Conservation (phyloP, 2,797 vertebrate species). For the Aldrovandia affinis region DNA sequence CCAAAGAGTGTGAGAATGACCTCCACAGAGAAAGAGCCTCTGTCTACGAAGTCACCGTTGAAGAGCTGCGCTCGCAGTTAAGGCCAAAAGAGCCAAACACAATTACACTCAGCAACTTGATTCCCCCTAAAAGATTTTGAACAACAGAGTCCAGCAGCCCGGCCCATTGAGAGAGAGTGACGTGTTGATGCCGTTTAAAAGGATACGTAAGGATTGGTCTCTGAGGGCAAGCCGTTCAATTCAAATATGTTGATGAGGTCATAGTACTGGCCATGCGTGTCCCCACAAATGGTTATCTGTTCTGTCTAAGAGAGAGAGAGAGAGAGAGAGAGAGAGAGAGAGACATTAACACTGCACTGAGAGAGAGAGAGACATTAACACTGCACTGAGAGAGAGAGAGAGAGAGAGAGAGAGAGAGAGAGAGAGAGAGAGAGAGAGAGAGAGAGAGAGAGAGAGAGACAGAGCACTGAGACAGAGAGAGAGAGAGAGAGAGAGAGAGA, state of each 20-base stretch:
- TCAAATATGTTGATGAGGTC: slow-evolving; percentile 94
- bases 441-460: not conserved
- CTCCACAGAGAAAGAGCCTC: slow-evolving; percentile 94
- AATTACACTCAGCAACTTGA: too few species aligned
- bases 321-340: not conserved
- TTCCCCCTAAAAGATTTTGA: too few species aligned
- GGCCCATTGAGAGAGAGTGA: too few species aligned
- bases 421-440: not conserved
- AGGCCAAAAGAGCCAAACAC: slow-evolving; percentile 40
- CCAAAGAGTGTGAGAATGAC: slow-evolving; percentile 94
- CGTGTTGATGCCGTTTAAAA: slow-evolving; percentile 55
- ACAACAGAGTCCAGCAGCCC: too few species aligned
- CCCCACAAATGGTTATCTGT: slow-evolving; percentile 90
- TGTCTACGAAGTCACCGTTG: slow-evolving; percentile 95
- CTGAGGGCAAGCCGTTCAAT: slow-evolving; percentile 89
- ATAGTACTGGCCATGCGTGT: slow-evolving; percentile 93
- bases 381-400: slow-evolving; percentile 6
- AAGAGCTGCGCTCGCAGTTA: slow-evolving; percentile 79
- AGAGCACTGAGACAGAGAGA: too few species aligned
- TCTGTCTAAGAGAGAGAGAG: slow-evolving; percentile 75
- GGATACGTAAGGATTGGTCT: slow-evolving; percentile 93
- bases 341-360: too few species aligned
- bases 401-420: not conserved
- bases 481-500: too few species aligned
- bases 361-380: too few species aligned